Conservation (phyloP, 2,888 invertebrate genomes). For the Phasia obesa region DNA sequence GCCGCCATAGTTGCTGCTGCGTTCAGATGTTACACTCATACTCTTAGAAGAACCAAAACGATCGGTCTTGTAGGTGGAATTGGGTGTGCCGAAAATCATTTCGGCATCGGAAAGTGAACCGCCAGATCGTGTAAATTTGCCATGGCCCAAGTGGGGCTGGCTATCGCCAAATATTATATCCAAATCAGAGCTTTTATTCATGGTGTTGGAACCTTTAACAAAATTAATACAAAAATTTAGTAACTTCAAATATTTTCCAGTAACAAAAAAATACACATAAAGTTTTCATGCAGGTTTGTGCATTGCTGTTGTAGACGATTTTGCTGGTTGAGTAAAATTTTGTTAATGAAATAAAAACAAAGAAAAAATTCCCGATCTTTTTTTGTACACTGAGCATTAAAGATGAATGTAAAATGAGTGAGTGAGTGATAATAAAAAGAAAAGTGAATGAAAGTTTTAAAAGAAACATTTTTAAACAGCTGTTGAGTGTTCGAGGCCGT, state of each 20-base stretch:
- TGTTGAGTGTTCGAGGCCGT: constrained; percentile 8
- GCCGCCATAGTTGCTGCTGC: constrained; percentile 71
- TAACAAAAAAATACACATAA: constrained; percentile 29
- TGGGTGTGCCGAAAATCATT: constrained; percentile 79
- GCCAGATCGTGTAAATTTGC: constrained; percentile 79
- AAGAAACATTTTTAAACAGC: neutral
- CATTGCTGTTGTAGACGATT: constrained; percentile 48
- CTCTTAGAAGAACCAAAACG: constrained; percentile 80
- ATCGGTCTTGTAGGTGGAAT: constrained; percentile 78
- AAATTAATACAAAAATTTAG: constrained; percentile 23
- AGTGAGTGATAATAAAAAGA: neutral
- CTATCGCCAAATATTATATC: constrained; percentile 80
- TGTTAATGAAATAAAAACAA: constrained; percentile 24
- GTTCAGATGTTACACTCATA: constrained; percentile 81
- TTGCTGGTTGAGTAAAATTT: constrained; percentile 17
- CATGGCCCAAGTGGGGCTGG: constrained; percentile 73
- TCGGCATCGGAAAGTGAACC: constrained; percentile 82
- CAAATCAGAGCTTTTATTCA: constrained; percentile 79
- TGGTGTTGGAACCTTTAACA: constrained; percentile 76
- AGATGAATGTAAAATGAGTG: constrained; percentile 53
- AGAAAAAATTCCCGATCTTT: constrained; percentile 1
- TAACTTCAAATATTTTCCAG: neutral
- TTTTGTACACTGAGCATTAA: constrained; percentile 18
- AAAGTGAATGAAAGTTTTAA: neutral
- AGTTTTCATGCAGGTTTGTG: constrained; percentile 59